phyloP scores from a whole-genome alignment of 2,888 invertebrate species.

The Caenorhabditis drosophilae region DNA sequence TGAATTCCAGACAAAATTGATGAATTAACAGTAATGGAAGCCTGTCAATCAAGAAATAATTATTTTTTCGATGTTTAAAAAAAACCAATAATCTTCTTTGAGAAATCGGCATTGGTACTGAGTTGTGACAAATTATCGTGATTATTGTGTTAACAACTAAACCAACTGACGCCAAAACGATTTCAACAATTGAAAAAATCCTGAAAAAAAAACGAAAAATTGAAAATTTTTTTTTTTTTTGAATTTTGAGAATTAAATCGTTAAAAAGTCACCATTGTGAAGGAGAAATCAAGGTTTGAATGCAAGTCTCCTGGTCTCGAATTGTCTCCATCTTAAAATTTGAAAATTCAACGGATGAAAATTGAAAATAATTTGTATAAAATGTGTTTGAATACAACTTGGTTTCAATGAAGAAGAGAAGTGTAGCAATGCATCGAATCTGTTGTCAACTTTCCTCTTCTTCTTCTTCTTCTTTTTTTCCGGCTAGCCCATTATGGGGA shows the following conservation, averaged over 20 bases:
- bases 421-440: too few species aligned
- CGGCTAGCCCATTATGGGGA: too few species aligned
- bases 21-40: conserved; percentile 34
- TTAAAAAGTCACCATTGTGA: conserved; percentile 21
- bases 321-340: too few species aligned
- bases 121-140: conserved; percentile 38
- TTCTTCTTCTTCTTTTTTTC: too few species aligned
- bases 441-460: too few species aligned
- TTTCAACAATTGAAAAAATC: conserved; percentile 32
- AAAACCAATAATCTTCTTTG: conserved; percentile 42
- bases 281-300: conserved; percentile 27
- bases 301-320: too few species aligned
- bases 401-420: not conserved
- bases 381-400: conserved; percentile 12
- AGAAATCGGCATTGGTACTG: conserved; percentile 36
- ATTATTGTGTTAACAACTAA: conserved; percentile 33
- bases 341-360: not conserved
- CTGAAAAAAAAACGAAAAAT: too few species aligned
- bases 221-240: not conserved
- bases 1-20: conserved; percentile 40
- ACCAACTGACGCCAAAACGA: conserved; percentile 22
- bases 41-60: conserved; percentile 28
- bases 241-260: too few species aligned
- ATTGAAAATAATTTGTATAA: conserved; percentile 2
- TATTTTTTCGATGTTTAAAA: not conserved